Evolutionary conservation across 2,888 invertebrate species (phyloP), one percentile per base, ranked within the genome.

Genomic region (Orthosia cruda): DNA sequence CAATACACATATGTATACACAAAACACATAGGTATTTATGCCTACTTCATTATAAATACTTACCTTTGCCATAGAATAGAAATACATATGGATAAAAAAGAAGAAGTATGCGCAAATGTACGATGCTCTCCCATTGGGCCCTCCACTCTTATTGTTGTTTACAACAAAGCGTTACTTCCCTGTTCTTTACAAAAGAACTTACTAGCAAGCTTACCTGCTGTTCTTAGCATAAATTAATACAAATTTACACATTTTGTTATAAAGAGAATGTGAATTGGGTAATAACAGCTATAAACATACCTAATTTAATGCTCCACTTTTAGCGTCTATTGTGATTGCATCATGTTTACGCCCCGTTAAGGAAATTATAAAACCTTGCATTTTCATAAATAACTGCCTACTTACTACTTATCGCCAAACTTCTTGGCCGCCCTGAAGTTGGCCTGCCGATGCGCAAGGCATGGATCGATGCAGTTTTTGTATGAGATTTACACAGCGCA

Each of bases 171-270:
- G 16, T 54, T 59, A 68, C 49, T 69, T 78, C 79, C 47, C 26
- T 55, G 26, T 50, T 69, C 18, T 32, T 26, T 3, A 50, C 1
- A 62, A 57, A 65, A 69, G n/a, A 32, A 50, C 49, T n/a, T 18
- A 16, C 20, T n/a, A 7, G 20, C 32, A 12, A 23, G 32, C 12
- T 12, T 49, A 20, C 3, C 20, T 54, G 23, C 45, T 26, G 26
- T 16, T 55, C 11, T 54, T 73, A 72, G 45, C 26, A 65, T 74
- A 50, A 70, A 67, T 79, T 79, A 74, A 57, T 40, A 20, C 40
- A 80, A 67, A 80, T 77, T 85, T 47, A 69, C 71, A 40, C 72
- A 54, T 86, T 71, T 82, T 81, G 80, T 71, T 84, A 65, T 59
- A 58, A 73, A 77, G 55, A 57, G 63, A 66, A 67, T 79, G 69